Conservation (phyloP, 2,888 invertebrate species). For the Eilema depressum region DNA sequence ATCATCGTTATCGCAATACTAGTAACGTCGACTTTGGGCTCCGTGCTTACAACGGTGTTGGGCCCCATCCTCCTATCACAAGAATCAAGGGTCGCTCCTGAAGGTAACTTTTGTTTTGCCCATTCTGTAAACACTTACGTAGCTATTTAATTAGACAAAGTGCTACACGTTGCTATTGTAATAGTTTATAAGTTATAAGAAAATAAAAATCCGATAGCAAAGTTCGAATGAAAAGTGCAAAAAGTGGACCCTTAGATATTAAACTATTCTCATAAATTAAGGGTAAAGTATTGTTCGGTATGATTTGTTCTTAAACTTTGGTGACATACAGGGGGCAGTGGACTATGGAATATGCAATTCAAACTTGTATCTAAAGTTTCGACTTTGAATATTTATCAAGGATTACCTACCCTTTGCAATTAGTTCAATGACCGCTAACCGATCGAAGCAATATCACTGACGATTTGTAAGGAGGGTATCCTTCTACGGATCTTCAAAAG, state of each 20-base stretch:
- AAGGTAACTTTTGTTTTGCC: slow-evolving; percentile 62
- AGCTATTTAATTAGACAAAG: slow-evolving; percentile 28
- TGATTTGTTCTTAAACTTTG: neutral
- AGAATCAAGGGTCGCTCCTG: slow-evolving; percentile 74
- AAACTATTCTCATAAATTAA: neutral
- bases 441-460: neutral
- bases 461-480: neutral
- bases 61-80: slow-evolving; percentile 78
- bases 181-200: neutral
- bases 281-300: neutral
- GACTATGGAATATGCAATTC: neutral
- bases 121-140: slow-evolving; percentile 29
- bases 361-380: neutral
- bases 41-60: slow-evolving; percentile 72
- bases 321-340: neutral
- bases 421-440: neutral
- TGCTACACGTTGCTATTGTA: slow-evolving; percentile 8
- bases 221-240: neutral
- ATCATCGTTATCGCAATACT: slow-evolving; percentile 82
- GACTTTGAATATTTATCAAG: neutral
- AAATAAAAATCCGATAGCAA: neutral
- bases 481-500: neutral
- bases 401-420: neutral
- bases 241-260: neutral
- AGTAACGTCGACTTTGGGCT: slow-evolving; percentile 77